phyloP scores from a whole-genome alignment of 2,797 vertebrate species.

The Halcyon leucocephala region DNA sequence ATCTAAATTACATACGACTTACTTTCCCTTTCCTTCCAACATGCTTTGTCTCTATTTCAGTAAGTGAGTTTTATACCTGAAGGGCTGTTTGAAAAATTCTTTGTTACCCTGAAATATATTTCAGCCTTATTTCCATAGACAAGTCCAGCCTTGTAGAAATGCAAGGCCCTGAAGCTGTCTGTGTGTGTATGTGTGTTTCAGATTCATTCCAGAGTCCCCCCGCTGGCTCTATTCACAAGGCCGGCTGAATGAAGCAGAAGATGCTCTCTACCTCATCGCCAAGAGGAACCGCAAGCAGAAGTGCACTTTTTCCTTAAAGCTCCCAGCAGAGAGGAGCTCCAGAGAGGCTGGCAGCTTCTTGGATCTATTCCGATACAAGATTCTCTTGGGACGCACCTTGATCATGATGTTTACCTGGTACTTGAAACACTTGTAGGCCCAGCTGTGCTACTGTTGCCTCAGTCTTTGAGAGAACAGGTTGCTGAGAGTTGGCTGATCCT shows the following conservation, averaged over 20 bases:
- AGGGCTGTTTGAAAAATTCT: not conserved
- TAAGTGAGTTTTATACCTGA: not conserved
- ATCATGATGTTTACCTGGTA: conserved; percentile 86
- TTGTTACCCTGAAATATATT: not conserved
- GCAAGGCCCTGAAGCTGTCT: not conserved
- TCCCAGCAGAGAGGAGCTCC: conserved; percentile 45
- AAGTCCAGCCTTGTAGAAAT: not conserved
- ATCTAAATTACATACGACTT: not conserved
- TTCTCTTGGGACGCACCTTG: conserved; percentile 81
- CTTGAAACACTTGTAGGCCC: not conserved
- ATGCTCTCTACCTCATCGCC: conserved; percentile 79
- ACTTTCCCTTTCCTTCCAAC: not conserved
- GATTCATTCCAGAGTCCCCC: conserved; percentile 85
- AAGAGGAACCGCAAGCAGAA: conserved; percentile 78
- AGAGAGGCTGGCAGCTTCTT: conserved; percentile 71
- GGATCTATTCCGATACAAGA: conserved; percentile 77
- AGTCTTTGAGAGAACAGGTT: not conserved
- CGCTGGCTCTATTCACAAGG: conserved; percentile 85
- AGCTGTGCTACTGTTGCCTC: not conserved
- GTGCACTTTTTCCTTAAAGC: conserved; percentile 73
- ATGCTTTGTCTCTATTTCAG: not conserved
- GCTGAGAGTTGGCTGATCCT: not conserved
- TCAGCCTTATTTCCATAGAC: not conserved
- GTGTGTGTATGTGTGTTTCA: conserved; percentile 52
- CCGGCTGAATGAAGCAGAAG: conserved; percentile 79